These are phyloP conservation scores for Magallana nippona DNA, from an alignment of 2,888 invertebrate genomes.

Conservation along the genomic window DNA sequence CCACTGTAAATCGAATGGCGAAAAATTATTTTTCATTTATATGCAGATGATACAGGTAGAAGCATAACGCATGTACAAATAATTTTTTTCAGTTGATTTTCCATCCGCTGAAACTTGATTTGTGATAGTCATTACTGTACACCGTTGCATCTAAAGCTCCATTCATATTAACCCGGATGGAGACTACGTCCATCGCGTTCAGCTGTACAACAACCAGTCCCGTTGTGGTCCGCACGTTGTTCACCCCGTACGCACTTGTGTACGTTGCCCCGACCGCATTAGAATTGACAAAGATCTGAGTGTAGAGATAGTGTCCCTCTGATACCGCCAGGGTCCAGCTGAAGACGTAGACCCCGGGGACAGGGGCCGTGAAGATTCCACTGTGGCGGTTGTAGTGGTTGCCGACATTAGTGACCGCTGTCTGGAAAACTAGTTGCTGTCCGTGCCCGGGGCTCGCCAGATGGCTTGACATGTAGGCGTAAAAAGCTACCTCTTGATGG, in stretches of 20 bases:
- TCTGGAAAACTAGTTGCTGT: background rate
- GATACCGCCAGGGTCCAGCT: background rate
- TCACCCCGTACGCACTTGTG: background rate
- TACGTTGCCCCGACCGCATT: background rate
- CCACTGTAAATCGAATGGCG: no score
- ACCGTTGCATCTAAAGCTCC: background rate
- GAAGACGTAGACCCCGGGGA: background rate
- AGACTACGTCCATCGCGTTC: background rate
- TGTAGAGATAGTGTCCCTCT: background rate
- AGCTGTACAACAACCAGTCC: background rate
- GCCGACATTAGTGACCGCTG: background rate
- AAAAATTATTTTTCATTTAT: no score
- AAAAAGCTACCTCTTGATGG: background rate
- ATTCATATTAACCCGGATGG: background rate
- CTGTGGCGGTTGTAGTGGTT: conserved; percentile 1
- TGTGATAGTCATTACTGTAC: background rate
- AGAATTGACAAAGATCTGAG: background rate
- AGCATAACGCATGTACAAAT: no score
- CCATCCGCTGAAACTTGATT: background rate
- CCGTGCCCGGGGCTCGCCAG: background rate
- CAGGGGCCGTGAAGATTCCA: background rate
- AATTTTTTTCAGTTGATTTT: background rate
- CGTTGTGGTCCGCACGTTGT: background rate
- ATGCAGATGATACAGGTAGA: no score
- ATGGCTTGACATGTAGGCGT: background rate